A percentile compares a stretch with the other conserved stretches of the same genome.
Conservation (phyloP, 2,113 vertebrate genomes). For the Epinephelus cyanopodus region DNA sequence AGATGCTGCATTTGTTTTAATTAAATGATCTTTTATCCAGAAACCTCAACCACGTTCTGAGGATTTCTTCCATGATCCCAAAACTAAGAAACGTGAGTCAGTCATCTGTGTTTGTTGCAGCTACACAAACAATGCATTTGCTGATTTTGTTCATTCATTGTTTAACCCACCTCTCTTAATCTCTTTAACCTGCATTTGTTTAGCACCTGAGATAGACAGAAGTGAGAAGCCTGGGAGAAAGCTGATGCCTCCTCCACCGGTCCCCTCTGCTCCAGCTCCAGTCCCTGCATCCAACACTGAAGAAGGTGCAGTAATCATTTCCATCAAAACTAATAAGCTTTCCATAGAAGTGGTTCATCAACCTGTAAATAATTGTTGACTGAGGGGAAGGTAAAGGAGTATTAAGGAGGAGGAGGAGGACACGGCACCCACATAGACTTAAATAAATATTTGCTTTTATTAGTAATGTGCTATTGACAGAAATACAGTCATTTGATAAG, state of each 20-base stretch:
- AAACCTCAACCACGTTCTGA: slow-evolving; percentile 56
- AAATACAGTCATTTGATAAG: not conserved
- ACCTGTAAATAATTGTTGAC: not conserved
- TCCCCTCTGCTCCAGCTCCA: slow-evolving; percentile 16
- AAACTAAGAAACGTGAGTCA: slow-evolving; percentile 74
- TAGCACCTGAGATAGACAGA: slow-evolving; percentile 80
- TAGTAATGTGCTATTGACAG: not conserved
- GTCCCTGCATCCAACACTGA: slow-evolving; percentile 33
- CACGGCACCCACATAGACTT: not conserved
- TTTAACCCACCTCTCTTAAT: not conserved
- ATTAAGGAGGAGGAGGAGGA: not conserved
- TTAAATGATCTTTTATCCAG: slow-evolving; percentile 22
- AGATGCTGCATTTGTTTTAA: not conserved
- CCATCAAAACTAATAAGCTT: not conserved
- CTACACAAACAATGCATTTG: not conserved
- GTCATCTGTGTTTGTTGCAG: not conserved
- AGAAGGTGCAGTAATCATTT: slow-evolving; percentile 61
- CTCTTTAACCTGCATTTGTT: not conserved
- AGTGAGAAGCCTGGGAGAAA: slow-evolving; percentile 80
- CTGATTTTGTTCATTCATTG: not conserved
- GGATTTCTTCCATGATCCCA: slow-evolving; percentile 53
- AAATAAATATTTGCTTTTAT: slow-evolving; percentile 16
- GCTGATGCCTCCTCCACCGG: slow-evolving; percentile 45
- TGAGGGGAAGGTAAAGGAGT: not conserved
- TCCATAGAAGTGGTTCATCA: not conserved